Evolutionary conservation across 2,113 vertebrate species (phyloP).

Genomic region (Indri indri): DNA sequence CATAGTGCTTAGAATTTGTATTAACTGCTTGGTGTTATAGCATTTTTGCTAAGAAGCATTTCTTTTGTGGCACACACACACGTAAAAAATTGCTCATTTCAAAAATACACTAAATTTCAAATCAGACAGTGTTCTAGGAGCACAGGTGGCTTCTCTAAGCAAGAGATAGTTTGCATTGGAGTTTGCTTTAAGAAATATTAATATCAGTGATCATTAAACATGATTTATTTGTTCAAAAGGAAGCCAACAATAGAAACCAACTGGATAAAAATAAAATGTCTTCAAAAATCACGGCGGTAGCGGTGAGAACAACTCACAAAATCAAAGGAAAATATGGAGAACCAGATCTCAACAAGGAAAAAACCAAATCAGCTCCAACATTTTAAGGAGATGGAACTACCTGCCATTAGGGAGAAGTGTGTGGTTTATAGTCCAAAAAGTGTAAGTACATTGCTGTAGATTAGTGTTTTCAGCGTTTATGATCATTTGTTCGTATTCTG

Average conservation of each 20-base stretch:
- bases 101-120: conserved; percentile 17
- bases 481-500: not conserved
- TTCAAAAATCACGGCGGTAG: not conserved
- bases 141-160: not conserved
- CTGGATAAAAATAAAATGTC: not conserved
- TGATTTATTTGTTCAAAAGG: not conserved
- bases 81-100: not conserved
- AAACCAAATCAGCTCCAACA: not conserved
- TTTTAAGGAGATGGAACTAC: not conserved
- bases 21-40: not conserved
- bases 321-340: not conserved
- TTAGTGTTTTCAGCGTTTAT: not conserved
- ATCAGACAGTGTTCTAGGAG: not conserved
- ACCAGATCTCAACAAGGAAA: not conserved
- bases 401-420: not conserved
- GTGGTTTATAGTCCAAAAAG: not conserved
- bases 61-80: not conserved
- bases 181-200: not conserved
- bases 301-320: not conserved
- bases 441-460: not conserved
- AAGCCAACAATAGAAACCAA: not conserved
- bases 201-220: not conserved
- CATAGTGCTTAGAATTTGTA: not conserved
- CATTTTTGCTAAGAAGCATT: not conserved
- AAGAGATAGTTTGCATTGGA: not conserved